Evolutionary conservation across 1,140 invertebrate genomes (phyloP).

Genomic region (Solen grandis): DNA sequence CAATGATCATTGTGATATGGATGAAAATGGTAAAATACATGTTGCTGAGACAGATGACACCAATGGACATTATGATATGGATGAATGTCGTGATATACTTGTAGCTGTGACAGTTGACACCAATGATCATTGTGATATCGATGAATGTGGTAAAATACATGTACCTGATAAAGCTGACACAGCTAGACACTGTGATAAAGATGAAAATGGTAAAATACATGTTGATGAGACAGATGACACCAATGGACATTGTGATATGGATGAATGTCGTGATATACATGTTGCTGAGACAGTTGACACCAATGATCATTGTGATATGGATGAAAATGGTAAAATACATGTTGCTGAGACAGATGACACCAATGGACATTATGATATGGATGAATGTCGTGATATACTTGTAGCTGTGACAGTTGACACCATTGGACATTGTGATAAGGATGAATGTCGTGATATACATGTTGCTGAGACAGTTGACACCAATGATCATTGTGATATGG

Average conservation of each 20-base stretch:
- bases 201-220: conserved; percentile 13
- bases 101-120: conserved; percentile 20
- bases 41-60: conserved; percentile 7
- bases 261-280: conserved; percentile 3
- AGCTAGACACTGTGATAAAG: conserved; percentile 16
- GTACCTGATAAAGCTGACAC: conserved; percentile 14
- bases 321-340: conserved; percentile 19
- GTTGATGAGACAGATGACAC: conserved; percentile 1
- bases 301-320: conserved; percentile 2
- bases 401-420: conserved; percentile 20
- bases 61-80: conserved; percentile 3
- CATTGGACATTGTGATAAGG: conserved; percentile 12
- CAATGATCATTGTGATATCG: conserved; percentile 5
- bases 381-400: conserved; percentile 11
- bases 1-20: conserved; percentile 4
- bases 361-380: conserved; percentile 1
- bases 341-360: conserved; percentile 12
- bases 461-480: conserved; percentile 3
- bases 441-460: conserved; percentile 8
- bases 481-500: conserved; percentile 1
- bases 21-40: conserved; percentile 16
- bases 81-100: conserved; percentile 12
- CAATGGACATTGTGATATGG: conserved; percentile 8
- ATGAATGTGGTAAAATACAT: conserved; percentile 9
- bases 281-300: background rate